Conservation (phyloP, 2,113 vertebrate species). For the Oncorhynchus gorbuscha region DNA sequence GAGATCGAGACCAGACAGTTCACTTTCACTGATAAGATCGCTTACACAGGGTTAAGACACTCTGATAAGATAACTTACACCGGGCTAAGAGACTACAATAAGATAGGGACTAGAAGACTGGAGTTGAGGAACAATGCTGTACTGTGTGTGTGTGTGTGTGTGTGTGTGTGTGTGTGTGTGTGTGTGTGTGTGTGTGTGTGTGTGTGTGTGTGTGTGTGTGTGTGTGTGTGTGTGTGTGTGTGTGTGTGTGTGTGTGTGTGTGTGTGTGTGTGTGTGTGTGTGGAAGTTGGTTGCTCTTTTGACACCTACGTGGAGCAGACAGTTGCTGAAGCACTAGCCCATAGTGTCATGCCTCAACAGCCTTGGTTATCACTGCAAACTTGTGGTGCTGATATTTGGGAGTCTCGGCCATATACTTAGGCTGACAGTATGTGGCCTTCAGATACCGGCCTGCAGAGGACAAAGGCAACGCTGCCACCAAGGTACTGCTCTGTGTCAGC, state of each 20-base stretch:
- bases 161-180: neutral
- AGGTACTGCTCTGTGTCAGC: too few relatives aligned
- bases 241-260: neutral
- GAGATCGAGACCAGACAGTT: slow-evolving; percentile 41
- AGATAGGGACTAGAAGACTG: neutral
- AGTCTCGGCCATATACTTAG: too few relatives aligned
- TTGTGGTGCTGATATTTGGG: too few relatives aligned
- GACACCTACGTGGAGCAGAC: too few relatives aligned
- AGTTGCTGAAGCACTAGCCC: too few relatives aligned
- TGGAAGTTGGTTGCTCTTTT: too few relatives aligned
- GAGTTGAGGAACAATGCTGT: neutral
- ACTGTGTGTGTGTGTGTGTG: neutral
- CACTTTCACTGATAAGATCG: slow-evolving; percentile 47
- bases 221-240: neutral
- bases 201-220: neutral
- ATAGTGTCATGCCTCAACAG: too few relatives aligned
- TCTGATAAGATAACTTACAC: slow-evolving; percentile 30
- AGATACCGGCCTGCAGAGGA: too few relatives aligned
- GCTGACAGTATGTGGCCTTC: too few relatives aligned
- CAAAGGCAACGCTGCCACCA: too few relatives aligned
- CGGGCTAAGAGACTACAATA: slow-evolving; percentile 35
- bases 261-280: neutral
- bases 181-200: neutral
- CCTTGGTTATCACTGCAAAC: too few relatives aligned
- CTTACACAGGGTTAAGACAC: slow-evolving; percentile 49